A percentile compares a stretch with the other conserved stretches of the same genome.
phyloP scores from a whole-genome alignment of 2,888 invertebrate species.

The Harpagoxenus sublaevis region DNA sequence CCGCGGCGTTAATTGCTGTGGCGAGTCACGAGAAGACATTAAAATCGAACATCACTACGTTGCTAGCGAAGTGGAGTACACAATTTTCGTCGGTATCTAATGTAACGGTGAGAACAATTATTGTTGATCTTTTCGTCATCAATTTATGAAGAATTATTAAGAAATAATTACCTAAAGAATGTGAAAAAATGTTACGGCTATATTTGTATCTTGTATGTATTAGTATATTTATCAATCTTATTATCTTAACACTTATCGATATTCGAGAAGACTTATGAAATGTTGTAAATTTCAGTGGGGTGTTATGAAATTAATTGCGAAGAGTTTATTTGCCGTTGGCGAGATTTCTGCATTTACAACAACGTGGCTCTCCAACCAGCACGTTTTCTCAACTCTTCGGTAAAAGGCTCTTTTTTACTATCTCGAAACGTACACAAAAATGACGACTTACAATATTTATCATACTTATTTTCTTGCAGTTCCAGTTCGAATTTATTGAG shows the following conservation, averaged over 20 bases:
- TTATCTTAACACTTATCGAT: neutral
- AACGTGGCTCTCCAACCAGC: conserved; percentile 72
- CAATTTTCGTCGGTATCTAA: conserved; percentile 74
- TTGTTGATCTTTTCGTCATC: neutral
- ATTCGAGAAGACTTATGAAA: neutral
- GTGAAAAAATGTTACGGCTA: neutral
- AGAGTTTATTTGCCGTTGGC: conserved; percentile 74
- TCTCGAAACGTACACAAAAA: neutral
- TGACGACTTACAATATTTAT: neutral
- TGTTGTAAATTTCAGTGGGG: conserved; percentile 78
- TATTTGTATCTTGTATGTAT: neutral
- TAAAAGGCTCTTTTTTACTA: conserved; percentile 63
- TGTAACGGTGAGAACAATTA: conserved; percentile 73
- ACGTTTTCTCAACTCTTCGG: conserved; percentile 78
- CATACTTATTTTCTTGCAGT: conserved; percentile 77
- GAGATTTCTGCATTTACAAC: conserved; percentile 73
- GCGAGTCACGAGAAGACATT: conserved; percentile 74
- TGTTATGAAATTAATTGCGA: conserved; percentile 79
- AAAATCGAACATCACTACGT: conserved; percentile 72
- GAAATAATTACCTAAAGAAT: neutral
- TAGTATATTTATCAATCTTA: neutral
- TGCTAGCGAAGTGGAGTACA: conserved; percentile 82
- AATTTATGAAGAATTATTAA: neutral
- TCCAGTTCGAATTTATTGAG: conserved; percentile 87
- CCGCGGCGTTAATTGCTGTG: conserved; percentile 80